phyloP scores from a whole-genome alignment of 2,888 invertebrate species.

The Phymatocera aterrima region DNA sequence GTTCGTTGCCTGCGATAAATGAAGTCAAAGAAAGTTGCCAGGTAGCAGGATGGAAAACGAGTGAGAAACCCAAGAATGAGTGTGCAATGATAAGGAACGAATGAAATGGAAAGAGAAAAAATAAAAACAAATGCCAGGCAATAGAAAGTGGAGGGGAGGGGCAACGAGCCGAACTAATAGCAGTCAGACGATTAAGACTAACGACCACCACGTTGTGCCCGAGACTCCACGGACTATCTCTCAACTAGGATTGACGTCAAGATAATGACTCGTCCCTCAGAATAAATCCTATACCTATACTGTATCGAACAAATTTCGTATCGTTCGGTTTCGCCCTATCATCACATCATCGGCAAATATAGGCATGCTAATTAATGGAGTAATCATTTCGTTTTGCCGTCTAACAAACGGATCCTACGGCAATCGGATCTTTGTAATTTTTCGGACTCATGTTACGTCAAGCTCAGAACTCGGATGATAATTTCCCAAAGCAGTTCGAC shows the following conservation, averaged over 20 bases:
- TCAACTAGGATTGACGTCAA: conserved; percentile 58
- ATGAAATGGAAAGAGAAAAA: neutral
- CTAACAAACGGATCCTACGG: too few species aligned
- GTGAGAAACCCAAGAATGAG: conserved; percentile 17
- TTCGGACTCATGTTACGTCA: too few species aligned
- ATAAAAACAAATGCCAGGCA: neutral
- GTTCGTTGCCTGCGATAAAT: conserved; percentile 58
- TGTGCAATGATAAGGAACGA: conserved; percentile 28
- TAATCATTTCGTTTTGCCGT: too few species aligned
- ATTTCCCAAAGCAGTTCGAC: too few species aligned
- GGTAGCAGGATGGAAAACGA: conserved; percentile 9
- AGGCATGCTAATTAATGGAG: too few species aligned
- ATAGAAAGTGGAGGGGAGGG: neutral
- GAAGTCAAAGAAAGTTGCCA: conserved; percentile 54
- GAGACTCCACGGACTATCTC: conserved; percentile 53
- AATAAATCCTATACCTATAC: too few species aligned
- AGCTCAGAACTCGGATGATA: too few species aligned
- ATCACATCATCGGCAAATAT: neutral
- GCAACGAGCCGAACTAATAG: conserved; percentile 56
- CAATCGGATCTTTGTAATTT: too few species aligned
- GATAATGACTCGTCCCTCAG: conserved; percentile 57
- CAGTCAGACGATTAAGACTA: conserved; percentile 64
- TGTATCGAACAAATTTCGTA: conserved; percentile 26
- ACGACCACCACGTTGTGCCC: conserved; percentile 61
- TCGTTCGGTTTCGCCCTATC: neutral